phyloP scores from a whole-genome alignment of 2,797 vertebrate genomes.

The Danio jaintianensis region DNA sequence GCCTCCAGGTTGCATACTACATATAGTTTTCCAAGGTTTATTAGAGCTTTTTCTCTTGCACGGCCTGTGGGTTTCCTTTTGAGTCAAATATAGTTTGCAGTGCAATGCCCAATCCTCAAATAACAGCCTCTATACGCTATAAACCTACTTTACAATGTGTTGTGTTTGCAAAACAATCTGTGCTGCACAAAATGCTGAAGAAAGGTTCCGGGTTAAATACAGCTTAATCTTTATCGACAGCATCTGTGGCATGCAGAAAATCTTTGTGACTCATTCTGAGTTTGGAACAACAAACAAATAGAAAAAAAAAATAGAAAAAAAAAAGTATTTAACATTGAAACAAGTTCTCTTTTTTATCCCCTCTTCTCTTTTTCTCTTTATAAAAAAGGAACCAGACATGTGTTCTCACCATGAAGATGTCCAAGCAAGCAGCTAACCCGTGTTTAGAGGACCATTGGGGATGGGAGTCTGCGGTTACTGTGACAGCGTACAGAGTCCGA shows the following conservation, averaged over 20 bases:
- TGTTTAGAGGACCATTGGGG: conserved; percentile 30
- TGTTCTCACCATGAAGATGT: conserved; percentile 22
- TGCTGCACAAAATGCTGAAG: conserved; percentile 23
- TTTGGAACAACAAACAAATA: not conserved
- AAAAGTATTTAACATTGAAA: not conserved
- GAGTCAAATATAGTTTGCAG: conserved; percentile 22
- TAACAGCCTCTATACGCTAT: not conserved
- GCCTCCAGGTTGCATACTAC: not conserved
- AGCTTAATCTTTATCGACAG: conserved; percentile 28
- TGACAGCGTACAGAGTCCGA: not conserved
- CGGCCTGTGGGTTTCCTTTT: not conserved
- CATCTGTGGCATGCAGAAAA: not conserved
- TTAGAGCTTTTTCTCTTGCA: not conserved
- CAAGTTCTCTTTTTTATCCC: not conserved
- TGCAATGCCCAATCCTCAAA: conserved; percentile 4
- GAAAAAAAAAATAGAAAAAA: not conserved
- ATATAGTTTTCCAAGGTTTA: not conserved
- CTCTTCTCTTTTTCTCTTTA: not conserved
- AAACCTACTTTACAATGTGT: conserved; percentile 18
- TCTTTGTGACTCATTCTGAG: conserved; percentile 19
- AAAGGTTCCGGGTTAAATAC: conserved; percentile 9
- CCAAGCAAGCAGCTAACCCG: not conserved
- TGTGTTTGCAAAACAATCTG: conserved; percentile 19
- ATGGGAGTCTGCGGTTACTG: not conserved
- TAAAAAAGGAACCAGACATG: not conserved